Conservation (phyloP, 30 jellyfish, hydroid and myxozoan genomes). For the Phacellophora camtschatica region DNA sequence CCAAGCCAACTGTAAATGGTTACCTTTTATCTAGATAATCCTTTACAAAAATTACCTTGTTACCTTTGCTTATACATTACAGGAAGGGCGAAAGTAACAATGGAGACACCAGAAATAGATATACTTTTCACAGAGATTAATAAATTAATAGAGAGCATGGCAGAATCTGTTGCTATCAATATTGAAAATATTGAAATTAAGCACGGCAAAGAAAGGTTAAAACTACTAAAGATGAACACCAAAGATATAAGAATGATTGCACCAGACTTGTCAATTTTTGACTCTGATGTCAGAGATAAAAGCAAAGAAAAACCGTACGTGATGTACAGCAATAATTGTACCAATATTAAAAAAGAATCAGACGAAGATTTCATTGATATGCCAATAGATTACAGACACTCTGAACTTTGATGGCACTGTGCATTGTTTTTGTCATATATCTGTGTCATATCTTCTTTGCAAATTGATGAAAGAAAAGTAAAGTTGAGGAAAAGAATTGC, state of each 20-base stretch:
- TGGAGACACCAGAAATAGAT: background rate
- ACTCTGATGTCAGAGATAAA: background rate
- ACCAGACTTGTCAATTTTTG: background rate
- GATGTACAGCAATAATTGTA: background rate
- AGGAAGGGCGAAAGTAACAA: background rate
- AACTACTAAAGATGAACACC: background rate
- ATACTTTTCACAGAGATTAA: background rate
- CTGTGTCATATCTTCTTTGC: no score
- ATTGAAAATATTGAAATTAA: background rate
- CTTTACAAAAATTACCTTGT: no score
- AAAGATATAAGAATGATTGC: background rate
- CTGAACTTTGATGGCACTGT: no score
- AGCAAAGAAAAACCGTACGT: background rate
- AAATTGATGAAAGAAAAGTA: no score
- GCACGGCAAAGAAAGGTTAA: background rate
- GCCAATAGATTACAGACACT: background rate
- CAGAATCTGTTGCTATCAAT: background rate
- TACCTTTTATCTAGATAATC: no score
- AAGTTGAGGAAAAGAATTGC: no score
- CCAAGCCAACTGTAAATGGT: no score
- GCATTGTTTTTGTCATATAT: no score
- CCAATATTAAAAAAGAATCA: background rate
- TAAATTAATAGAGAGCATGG: background rate
- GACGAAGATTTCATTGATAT: background rate
- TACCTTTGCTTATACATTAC: background rate